Evolutionary conservation across 2,888 invertebrate species (phyloP).

Genomic region (Apoda limacodes): DNA sequence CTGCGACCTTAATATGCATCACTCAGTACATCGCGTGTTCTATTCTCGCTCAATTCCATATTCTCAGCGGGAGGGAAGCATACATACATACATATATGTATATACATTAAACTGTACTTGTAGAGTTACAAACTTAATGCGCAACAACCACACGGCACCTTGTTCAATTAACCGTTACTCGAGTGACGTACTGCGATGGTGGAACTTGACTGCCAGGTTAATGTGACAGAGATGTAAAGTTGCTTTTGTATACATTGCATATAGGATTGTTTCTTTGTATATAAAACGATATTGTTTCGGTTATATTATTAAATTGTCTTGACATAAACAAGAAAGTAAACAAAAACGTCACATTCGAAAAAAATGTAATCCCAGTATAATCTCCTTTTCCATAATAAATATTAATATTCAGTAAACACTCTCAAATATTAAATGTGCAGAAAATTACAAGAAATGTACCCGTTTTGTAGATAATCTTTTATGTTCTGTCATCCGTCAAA

Average conservation of each 20-base stretch:
- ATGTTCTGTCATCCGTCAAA: slow-evolving; percentile 61
- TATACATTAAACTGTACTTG: too few relatives aligned
- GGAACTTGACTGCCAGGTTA: slow-evolving; percentile 6
- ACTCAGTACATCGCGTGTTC: slow-evolving; percentile 24
- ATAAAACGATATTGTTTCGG: too few relatives aligned
- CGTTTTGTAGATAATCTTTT: slow-evolving; percentile 30
- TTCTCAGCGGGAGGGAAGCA: slow-evolving; percentile 41
- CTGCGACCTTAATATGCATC: slow-evolving; percentile 24
- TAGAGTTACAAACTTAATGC: too few relatives aligned
- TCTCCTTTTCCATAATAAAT: too few relatives aligned
- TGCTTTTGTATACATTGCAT: too few relatives aligned
- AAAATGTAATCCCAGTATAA: too few relatives aligned
- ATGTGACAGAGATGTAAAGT: slow-evolving; percentile 21
- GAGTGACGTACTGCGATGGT: slow-evolving; percentile 6
- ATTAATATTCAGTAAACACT: too few relatives aligned
- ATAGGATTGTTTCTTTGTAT: too few relatives aligned
- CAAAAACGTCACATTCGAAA: too few relatives aligned
- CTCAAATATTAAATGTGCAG: slow-evolving; percentile 55
- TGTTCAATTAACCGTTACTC: slow-evolving; percentile 25
- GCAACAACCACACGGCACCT: slow-evolving; percentile 27
- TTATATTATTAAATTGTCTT: too few relatives aligned
- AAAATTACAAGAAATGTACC: slow-evolving; percentile 40
- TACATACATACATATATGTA: slow-evolving; percentile 19
- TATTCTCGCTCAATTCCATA: slow-evolving; percentile 38
- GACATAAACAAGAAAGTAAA: too few relatives aligned